Evolutionary conservation across 2,797 vertebrate genomes (phyloP), one percentile per base, ranked within the genome.

Genomic region (Protonibea diacanthus): DNA sequence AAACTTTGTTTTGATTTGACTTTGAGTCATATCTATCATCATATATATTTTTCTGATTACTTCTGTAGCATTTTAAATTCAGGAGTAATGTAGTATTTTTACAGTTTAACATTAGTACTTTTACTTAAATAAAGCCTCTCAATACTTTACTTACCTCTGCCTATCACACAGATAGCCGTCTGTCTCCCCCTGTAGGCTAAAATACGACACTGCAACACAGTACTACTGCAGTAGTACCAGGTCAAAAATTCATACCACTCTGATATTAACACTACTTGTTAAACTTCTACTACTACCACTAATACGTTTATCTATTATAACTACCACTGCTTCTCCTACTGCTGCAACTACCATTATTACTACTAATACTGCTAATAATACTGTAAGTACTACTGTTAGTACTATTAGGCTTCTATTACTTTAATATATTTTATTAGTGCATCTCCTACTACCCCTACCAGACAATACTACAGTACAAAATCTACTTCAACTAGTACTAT

Each of bases 151-250:
- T 38, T 38, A 8, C 33, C 33, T 33, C 33, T 10, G 18, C 10
- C 13, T 13, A 0, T 27, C 42, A 10, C 17, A 10, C 40, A 51
- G 18, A 11, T 10, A 3, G 11, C 13, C 4, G 60, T 71, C 66
- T 83, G 85, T 57, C 80, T 79, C 86, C 83, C 72, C 70, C 88
- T 80, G 18, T 75, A 72, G 88, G 66, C 59, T 2, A 0, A 67
- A 0, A 48, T 15, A 0, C 0, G 51, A 3, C 15, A 74, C 68
- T 65, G 17, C 51, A 38, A 64, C 18, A 59, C 45, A 51, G 9
- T 3, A 38, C 29, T 49, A 40, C 66, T 60, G 65, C 38, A 70
- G 17, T 40, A 38, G 8, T 38, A 38, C 33, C 33, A 38, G 33
- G 29, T 29, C 29, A 29, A 29, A 29, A 1, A 29, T 7, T 29